Evolutionary conservation across 2,113 vertebrate genomes (phyloP).

Genomic region (Xiphias gladius): DNA sequence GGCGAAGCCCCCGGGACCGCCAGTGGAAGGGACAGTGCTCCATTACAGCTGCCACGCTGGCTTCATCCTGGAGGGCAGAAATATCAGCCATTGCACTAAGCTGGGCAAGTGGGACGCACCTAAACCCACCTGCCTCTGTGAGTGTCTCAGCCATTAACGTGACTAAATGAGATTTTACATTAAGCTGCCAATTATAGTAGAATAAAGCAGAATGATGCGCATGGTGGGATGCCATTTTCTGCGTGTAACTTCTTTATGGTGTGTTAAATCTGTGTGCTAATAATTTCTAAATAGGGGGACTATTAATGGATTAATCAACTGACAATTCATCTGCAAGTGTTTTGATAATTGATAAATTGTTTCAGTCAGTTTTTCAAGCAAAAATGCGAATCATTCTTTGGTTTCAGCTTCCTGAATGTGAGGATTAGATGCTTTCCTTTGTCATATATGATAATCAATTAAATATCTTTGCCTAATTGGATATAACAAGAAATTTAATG

Average conservation of each 20-base stretch:
- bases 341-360: neutral
- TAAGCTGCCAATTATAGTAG: neutral
- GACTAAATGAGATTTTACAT: neutral
- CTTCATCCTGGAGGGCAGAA: constrained; percentile 90
- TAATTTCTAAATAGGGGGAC: neutral
- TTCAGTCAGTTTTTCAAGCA: too few relatives aligned
- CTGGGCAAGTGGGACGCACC: constrained; percentile 91
- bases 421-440: neutral
- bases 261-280: neutral
- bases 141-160: constrained; percentile 60
- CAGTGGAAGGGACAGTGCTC: constrained; percentile 90
- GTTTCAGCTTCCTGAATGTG: neutral
- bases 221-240: neutral
- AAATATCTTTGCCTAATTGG: neutral
- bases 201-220: neutral
- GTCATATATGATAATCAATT: neutral
- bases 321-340: neutral
- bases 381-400: neutral
- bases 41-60: constrained; percentile 91
- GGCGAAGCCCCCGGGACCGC: constrained; percentile 82
- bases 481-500: neutral
- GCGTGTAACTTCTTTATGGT: neutral
- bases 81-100: constrained; percentile 91
- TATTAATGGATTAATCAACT: neutral
- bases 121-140: constrained; percentile 93